Base-by-base conservation (phyloP, 2,113 vertebrate species). In the Fregata magnificens region DNA sequence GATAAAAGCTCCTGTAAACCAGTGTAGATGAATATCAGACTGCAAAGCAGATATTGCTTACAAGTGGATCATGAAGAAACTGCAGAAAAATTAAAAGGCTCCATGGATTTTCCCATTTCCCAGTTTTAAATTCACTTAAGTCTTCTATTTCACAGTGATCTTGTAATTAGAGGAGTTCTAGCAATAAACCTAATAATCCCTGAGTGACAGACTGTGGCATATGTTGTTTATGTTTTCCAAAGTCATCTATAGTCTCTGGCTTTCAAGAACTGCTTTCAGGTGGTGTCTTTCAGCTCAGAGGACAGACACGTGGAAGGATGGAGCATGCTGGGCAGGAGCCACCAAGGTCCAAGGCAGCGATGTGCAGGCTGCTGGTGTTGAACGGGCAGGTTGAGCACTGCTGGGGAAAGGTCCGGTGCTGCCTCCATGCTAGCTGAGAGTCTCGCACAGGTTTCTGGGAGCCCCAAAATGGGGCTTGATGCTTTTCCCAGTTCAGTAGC, bases 361-460 rank as follows among this genome's bases (percentile, higher is more conserved):
- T 13, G 8, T 34, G 28, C 28, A 31, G 53, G 59, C 8, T 70
- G 58, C 45, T 66, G 24, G 18, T 38, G 13, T 40, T 25, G 49
- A 72, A 59, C 22, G 17, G 36, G 36, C 4, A 86, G 19, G 16
- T 17, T 3, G 5, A 67, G 16, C 8, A 9, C 21, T 79, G 26
- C 32, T 1, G 0, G 12, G 14, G 19, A 14, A 47, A 62, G 24
- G 21, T 34, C 7, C 1, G 1, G 17, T 67, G 34, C 24, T 74
- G 31, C 13, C 9, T 56, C 24, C 10, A 7, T 14, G 40, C 24
- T 40, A 45, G 26, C 21, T 6, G 25, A 58, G 38, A 8, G 34
- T 63, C 36, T 80, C 2, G 2, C 22, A n/a, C 22, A 20, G 1
- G 0, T 42, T 76, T 86, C 74, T 85, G 16, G 9, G 15, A 89